Percentiles rank a stretch among this genome's conserved stretches.
phyloP scores from a whole-genome alignment of 2,888 invertebrate species.

The Cantharis flavilabris region DNA sequence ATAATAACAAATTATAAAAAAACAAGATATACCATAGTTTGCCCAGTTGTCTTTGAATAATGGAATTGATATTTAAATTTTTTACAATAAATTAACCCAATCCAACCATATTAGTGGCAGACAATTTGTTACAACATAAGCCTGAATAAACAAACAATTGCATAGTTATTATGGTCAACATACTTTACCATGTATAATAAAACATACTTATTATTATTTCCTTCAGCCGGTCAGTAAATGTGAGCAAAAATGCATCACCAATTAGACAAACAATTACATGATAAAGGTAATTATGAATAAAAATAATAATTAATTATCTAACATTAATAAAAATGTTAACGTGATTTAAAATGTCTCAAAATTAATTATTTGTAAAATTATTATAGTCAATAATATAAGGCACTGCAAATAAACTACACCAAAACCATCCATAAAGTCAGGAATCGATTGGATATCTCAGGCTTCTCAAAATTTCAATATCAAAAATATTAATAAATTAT shows the following conservation, averaged over 20 bases:
- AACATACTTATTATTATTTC: conserved; percentile 12
- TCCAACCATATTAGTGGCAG: conserved; percentile 49
- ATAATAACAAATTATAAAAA: conserved; percentile 1
- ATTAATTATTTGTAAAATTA: background rate
- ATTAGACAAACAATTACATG: conserved; percentile 5
- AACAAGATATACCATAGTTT: conserved; percentile 2
- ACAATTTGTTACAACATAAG: conserved; percentile 52
- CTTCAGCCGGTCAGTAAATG: conserved; percentile 8
- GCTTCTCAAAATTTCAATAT: background rate
- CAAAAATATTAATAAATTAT: background rate
- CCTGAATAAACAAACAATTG: conserved; percentile 40
- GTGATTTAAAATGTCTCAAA: conserved; percentile 2
- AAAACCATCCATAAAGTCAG: background rate
- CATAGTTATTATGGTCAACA: conserved; percentile 19
- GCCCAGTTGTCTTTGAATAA: conserved; percentile 27
- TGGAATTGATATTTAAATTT: conserved; percentile 9
- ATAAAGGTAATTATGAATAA: conserved; percentile 11
- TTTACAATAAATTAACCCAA: conserved; percentile 40
- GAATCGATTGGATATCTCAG: background rate
- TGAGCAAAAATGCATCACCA: conserved; percentile 6
- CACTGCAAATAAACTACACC: conserved; percentile 1
- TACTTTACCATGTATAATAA: conserved; percentile 15
- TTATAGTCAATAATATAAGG: conserved; percentile 5
- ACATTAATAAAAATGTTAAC: conserved; percentile 2
- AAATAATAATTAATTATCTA: background rate